These are phyloP conservation scores for Agelas oroides DNA, from an alignment of 37 sponge, comb jelly and placozoan genomes.

Conservation along the genomic window DNA sequence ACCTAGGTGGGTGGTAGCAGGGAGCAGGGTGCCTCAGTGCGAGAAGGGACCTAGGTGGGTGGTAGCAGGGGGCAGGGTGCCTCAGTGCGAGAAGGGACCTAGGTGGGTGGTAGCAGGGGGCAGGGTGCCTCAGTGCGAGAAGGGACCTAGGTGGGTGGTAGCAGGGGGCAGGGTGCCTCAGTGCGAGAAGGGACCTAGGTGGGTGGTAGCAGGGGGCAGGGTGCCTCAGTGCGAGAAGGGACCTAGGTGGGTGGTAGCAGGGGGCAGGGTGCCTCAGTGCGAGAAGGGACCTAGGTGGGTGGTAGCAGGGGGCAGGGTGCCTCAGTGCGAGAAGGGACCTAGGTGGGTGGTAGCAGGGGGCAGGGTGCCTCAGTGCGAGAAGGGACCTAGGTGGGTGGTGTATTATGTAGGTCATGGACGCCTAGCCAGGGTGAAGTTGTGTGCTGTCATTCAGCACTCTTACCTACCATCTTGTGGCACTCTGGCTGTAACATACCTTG, in stretches of 20 bases:
- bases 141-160: conserved; percentile 85
- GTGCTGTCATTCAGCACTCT: no score
- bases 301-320: conserved; percentile 75
- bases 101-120: conserved; percentile 89
- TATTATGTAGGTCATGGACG: no score
- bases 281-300: conserved; percentile 84
- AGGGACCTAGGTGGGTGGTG: conserved; percentile 84
- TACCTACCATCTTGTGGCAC: no score
- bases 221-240: conserved; percentile 66
- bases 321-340: conserved; percentile 79
- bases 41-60: conserved; percentile 84
- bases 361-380: conserved; percentile 66
- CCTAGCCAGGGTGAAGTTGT: neutral
- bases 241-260: conserved; percentile 86
- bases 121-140: conserved; percentile 66
- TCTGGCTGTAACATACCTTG: neutral
- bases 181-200: conserved; percentile 85
- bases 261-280: conserved; percentile 79
- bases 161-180: conserved; percentile 79
- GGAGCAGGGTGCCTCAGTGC: conserved; percentile 79
- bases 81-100: conserved; percentile 79
- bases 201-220: conserved; percentile 80
- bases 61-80: conserved; percentile 75
- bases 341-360: conserved; percentile 89
- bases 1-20: conserved; percentile 86